A percentile compares a stretch with the other conserved stretches of the same genome.
Conservation (phyloP, 2,113 vertebrate genomes). For the Capra hircus region DNA sequence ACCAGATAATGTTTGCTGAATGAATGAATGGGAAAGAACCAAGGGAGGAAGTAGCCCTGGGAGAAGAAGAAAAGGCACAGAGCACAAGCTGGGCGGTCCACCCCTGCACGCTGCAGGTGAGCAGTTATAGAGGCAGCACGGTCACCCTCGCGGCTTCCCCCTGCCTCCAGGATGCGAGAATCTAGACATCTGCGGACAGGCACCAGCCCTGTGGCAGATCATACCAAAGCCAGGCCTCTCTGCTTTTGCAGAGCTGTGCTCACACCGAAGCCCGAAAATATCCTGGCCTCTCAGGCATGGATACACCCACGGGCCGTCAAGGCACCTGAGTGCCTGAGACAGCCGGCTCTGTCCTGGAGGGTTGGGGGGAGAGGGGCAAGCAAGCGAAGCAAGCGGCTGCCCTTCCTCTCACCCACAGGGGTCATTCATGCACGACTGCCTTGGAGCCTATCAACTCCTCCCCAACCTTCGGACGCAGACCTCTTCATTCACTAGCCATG, state of each 20-base stretch:
- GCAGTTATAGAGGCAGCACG: not conserved
- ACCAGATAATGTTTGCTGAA: not conserved
- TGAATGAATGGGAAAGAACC: not conserved
- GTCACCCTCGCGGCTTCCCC: not conserved
- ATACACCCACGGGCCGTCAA: not conserved
- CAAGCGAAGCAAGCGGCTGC: not conserved
- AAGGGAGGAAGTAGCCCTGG: not conserved
- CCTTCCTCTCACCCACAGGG: not conserved
- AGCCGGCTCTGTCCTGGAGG: rapidly evolving
- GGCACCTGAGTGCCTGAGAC: not conserved
- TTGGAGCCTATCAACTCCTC: not conserved
- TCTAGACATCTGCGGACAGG: not conserved
- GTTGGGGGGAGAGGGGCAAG: rapidly evolving
- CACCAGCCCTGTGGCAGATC: not conserved
- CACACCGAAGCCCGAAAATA: not conserved
- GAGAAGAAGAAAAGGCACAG: not conserved
- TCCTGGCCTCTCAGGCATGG: not conserved
- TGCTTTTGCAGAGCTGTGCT: not conserved
- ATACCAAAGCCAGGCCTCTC: not conserved
- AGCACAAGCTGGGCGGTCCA: not conserved
- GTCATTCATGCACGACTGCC: not conserved
- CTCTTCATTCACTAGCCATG: not conserved
- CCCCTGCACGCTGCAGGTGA: no score
- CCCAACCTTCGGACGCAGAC: not conserved
- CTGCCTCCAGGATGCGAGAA: not conserved